phyloP scores from a whole-genome alignment of 2,113 vertebrate genomes.

The Callopanchax toddi region DNA sequence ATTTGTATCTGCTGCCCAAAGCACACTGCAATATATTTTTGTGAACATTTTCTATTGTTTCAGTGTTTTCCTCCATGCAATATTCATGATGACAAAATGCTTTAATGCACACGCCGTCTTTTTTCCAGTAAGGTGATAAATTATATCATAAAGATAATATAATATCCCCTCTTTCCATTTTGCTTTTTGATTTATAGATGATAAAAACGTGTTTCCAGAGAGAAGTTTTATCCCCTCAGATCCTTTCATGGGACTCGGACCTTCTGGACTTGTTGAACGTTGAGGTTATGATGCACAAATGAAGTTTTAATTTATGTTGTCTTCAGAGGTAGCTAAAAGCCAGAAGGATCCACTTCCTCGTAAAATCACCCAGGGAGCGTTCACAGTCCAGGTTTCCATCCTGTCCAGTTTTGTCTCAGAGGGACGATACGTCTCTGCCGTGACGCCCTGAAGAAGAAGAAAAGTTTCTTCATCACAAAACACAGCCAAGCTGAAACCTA shows the following conservation, averaged over 20 bases:
- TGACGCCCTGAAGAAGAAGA: background rate
- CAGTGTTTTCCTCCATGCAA: background rate
- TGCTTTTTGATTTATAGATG: background rate
- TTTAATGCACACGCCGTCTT: background rate
- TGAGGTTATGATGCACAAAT: conserved; percentile 21
- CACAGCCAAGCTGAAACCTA: background rate
- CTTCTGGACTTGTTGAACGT: conserved; percentile 32
- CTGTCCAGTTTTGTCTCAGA: conserved; percentile 34
- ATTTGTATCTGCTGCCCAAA: background rate
- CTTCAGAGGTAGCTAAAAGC: conserved; percentile 38
- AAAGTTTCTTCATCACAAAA: conserved; percentile 19
- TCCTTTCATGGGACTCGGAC: background rate
- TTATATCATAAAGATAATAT: background rate
- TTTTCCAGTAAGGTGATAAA: background rate
- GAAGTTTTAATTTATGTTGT: conserved; percentile 40
- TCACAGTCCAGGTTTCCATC: conserved; percentile 52
- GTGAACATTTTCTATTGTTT: background rate
- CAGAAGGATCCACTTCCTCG: conserved; percentile 47
- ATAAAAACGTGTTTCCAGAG: background rate
- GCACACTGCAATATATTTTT: background rate
- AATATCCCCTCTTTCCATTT: background rate
- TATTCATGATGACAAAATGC: background rate
- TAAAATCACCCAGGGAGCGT: conserved; percentile 45
- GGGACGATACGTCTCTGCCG: conserved; percentile 29
- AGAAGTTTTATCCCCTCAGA: conserved; percentile 1